These are phyloP conservation scores for Chinchilla lanigera DNA, from an alignment of 2,113 vertebrate species.

Conservation along the genomic window DNA sequence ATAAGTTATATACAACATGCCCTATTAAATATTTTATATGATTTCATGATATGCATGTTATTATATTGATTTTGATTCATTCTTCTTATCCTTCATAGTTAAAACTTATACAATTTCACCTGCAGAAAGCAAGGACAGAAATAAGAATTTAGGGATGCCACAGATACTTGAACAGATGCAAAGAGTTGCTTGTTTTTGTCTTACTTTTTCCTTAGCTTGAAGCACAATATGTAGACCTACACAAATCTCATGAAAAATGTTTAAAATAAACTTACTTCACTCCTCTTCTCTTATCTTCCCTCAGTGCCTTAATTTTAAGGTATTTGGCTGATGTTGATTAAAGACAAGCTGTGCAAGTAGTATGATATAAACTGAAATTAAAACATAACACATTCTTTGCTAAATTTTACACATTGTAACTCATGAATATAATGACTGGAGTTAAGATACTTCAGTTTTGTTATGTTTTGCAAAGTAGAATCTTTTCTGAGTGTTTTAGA, in stretches of 20 bases:
- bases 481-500: not conserved
- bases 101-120: not conserved
- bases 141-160: not conserved
- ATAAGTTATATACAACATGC: not conserved
- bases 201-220: constrained; percentile 12
- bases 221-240: not conserved
- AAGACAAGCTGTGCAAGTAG: not conserved
- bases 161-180: not conserved
- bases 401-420: not conserved
- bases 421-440: not conserved
- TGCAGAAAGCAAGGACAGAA: not conserved
- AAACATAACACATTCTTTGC: not conserved
- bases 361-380: not conserved
- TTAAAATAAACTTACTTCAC: not conserved
- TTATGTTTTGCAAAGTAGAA: not conserved
- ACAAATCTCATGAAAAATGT: not conserved
- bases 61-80: not conserved
- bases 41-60: not conserved
- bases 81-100: constrained; percentile 18
- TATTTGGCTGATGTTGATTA: not conserved
- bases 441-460: not conserved
- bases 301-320: not conserved
- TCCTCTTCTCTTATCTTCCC: not conserved
- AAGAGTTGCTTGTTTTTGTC: not conserved
- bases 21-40: not conserved